These are phyloP conservation scores for Brachyalestes nurse DNA, from an alignment of 2,797 vertebrate genomes.

Conservation along the genomic window DNA sequence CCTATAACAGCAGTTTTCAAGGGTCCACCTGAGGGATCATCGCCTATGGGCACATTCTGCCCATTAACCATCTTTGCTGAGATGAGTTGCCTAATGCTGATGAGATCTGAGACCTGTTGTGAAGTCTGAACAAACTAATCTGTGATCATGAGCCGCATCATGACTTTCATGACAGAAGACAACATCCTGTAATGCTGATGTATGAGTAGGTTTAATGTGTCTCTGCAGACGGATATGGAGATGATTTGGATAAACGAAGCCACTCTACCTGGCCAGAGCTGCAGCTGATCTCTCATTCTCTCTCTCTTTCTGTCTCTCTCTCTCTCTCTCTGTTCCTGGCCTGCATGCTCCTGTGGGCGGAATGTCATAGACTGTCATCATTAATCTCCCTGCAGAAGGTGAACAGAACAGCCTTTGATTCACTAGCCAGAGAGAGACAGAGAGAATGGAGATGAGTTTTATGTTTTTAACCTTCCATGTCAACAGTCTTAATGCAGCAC, in stretches of 20 bases:
- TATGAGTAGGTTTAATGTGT: not conserved
- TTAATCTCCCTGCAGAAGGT: conserved; percentile 39
- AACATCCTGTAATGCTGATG: not conserved
- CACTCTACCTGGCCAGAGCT: conserved; percentile 16
- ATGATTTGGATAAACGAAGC: conserved; percentile 16
- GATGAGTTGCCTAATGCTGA: not conserved
- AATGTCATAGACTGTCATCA: conserved; percentile 48
- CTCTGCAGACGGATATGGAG: not conserved
- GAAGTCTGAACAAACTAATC: not conserved
- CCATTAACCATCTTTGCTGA: not conserved
- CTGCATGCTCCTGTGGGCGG: conserved; percentile 32
- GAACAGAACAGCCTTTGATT: conserved; percentile 31
- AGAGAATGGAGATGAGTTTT: conserved; percentile 9
- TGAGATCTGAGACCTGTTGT: not conserved
- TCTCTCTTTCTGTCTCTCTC: conserved; percentile 15
- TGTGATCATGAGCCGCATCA: not conserved
- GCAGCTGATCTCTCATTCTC: conserved; percentile 13
- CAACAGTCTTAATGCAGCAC: conserved; percentile 9
- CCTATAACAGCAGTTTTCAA: not conserved
- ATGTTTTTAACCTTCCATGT: conserved; percentile 36
- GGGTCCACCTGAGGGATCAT: not conserved
- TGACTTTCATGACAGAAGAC: not conserved
- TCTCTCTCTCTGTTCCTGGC: conserved; percentile 27
- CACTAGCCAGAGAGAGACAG: not conserved
- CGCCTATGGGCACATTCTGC: not conserved